Evolutionary conservation across 2,888 invertebrate species (phyloP), one percentile per base, ranked within the genome.

Genomic region (Cheilosia scutellata): DNA sequence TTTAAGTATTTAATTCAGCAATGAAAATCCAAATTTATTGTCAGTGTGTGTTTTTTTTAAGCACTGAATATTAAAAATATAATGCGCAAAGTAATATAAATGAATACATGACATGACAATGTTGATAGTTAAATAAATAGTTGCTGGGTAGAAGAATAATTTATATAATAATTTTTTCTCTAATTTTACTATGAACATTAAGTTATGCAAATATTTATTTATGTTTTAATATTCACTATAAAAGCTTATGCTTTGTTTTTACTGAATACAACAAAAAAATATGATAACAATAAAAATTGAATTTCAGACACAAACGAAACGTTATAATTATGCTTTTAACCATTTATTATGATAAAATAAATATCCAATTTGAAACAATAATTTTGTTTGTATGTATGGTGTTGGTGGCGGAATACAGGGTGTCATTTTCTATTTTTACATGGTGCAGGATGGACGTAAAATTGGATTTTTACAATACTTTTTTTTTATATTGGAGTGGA

Each of bases 291-390:
- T 47, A 58, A 13, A 25, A 49, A 37, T 27, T 51, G 5, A 33
- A 58, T 58, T 62, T 68, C 62, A 53, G 55, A 75, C 16, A 53
- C 65, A 71, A 60, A 60, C 5, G 20, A 47, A 29, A 76, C 37
- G 31, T 55, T 60, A 40, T 57, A 70, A 47, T 65, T 37, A 70
- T 78, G 70, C 77, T 78, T 78, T 78, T 16, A 62, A 70, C 70
- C 33, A 60, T 78, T 78, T 70, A 70, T 62, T 65, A 70, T 62
- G 53, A 78, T 47, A 49, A 53, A 78, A 71, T 78, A 78, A 71
- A 78, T 70, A 70, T 63, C 29, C 62, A 49, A 78, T 70, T 70
- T 58, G 51, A 53, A 20, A 60, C 5, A 40, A 60, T 9, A 11
- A 4, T 37, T 37, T 37, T 37, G 11, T 1, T 37, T 37, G 11